phyloP scores from a whole-genome alignment of 2,797 vertebrate species.

The Decapterus maruadsi region DNA sequence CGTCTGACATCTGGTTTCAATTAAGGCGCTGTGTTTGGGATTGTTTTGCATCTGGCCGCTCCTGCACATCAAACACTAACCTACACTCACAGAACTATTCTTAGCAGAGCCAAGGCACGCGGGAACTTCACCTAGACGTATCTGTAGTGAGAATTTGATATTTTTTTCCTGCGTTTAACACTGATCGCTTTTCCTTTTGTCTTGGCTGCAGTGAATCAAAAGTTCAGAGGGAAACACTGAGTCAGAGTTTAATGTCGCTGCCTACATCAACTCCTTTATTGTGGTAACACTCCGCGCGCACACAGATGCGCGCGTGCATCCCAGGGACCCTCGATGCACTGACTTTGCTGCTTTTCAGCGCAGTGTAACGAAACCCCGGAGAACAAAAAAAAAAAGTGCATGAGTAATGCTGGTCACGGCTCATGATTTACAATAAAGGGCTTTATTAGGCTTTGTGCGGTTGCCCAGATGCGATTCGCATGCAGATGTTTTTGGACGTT shows the following conservation, averaged over 20 bases:
- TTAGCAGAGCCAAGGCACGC: not conserved
- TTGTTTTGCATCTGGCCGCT: constrained; percentile 87
- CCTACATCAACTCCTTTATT: constrained; percentile 55
- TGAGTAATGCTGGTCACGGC: constrained; percentile 32
- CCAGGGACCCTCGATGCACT: not conserved
- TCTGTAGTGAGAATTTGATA: not conserved
- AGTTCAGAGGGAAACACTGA: constrained; percentile 58
- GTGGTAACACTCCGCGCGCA: constrained; percentile 23
- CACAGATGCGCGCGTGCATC: not conserved
- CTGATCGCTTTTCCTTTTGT: not conserved
- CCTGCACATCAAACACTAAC: constrained; percentile 68
- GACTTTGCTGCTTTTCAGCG: constrained; percentile 10
- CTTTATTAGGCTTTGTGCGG: not conserved
- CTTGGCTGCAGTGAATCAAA: not conserved
- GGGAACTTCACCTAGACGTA: not conserved
- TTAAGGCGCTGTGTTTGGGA: constrained; percentile 89
- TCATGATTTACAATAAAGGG: constrained; percentile 21
- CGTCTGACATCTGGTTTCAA: constrained; percentile 92
- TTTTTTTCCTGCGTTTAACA: not conserved
- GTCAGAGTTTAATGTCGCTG: constrained; percentile 42
- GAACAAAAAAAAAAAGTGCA: not conserved
- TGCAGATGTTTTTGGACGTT: constrained; percentile 29
- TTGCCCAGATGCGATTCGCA: constrained; percentile 20
- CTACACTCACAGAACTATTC: constrained; percentile 33
- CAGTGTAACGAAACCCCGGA: not conserved